phyloP scores from a whole-genome alignment of 2,113 vertebrate species.

The Aphyosemion australe region DNA sequence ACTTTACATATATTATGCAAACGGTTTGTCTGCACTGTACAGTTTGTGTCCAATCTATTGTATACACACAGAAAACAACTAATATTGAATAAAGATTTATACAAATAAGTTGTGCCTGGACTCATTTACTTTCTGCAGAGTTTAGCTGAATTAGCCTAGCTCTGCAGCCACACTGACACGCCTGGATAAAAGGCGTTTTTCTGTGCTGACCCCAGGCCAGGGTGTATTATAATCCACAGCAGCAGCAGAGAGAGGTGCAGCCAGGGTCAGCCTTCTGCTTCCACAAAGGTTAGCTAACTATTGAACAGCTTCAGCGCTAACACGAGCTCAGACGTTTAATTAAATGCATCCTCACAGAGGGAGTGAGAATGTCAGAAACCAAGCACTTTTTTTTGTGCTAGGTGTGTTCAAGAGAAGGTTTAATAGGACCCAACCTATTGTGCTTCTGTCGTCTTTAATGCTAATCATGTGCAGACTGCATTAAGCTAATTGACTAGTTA shows the following conservation, averaged over 20 bases:
- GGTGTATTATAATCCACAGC: neutral
- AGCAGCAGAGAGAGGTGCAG: neutral
- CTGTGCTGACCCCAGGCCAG: constrained; percentile 5
- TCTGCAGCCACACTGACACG: neutral
- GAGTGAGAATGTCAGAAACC: neutral
- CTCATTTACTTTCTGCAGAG: constrained; percentile 1
- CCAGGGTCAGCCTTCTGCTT: neutral
- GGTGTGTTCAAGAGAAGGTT: neutral
- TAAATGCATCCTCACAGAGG: neutral
- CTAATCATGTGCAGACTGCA: neutral
- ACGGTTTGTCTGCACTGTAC: constrained; percentile 89
- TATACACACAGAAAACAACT: constrained; percentile 83
- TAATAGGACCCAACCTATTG: neutral
- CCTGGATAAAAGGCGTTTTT: neutral
- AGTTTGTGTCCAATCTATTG: constrained; percentile 89
- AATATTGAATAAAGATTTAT: constrained; percentile 88
- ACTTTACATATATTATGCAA: constrained; percentile 86
- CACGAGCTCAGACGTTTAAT: neutral
- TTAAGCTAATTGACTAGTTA: neutral
- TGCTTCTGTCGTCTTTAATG: neutral
- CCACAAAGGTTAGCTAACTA: neutral
- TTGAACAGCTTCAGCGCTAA: neutral
- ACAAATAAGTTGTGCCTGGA: constrained; percentile 68
- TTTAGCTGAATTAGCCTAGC: too few species aligned
- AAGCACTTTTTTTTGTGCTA: neutral